Evolutionary conservation across 2,888 invertebrate species (phyloP).

Genomic region (Eugnorisma glareosa): DNA sequence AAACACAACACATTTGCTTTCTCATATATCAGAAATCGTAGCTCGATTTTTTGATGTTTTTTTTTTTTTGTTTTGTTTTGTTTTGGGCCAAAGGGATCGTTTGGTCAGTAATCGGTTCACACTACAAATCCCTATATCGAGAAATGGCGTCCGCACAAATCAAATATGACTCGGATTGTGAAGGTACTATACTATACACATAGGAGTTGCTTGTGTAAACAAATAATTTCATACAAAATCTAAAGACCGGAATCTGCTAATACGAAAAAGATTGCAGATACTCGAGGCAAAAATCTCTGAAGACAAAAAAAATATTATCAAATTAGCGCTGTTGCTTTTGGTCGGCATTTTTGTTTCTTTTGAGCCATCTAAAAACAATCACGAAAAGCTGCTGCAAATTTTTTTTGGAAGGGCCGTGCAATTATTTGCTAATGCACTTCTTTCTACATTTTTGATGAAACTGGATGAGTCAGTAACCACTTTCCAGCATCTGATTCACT

Average conservation of each 20-base stretch:
- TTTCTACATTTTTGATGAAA: slow-evolving; percentile 41
- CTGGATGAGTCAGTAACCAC: slow-evolving; percentile 53
- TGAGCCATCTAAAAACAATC: slow-evolving; percentile 55
- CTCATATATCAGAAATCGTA: slow-evolving; percentile 66
- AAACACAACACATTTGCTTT: slow-evolving; percentile 71
- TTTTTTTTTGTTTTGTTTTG: slow-evolving; percentile 43
- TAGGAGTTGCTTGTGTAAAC: slow-evolving; percentile 21
- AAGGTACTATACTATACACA: slow-evolving; percentile 10
- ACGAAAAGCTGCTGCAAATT: slow-evolving; percentile 35
- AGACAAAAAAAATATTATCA: slow-evolving; percentile 47
- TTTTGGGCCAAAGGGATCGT: slow-evolving; percentile 38
- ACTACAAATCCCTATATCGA: slow-evolving; percentile 55
- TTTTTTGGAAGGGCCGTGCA: slow-evolving; percentile 42
- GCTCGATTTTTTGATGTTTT: slow-evolving; percentile 58
- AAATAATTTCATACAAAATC: slow-evolving; percentile 19
- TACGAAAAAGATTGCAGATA: slow-evolving; percentile 37
- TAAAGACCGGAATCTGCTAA: slow-evolving; percentile 33
- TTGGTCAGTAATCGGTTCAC: slow-evolving; percentile 56
- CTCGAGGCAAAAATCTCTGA: slow-evolving; percentile 17
- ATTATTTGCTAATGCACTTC: slow-evolving; percentile 63
- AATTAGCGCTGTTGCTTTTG: slow-evolving; percentile 32
- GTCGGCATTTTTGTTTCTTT: slow-evolving; percentile 22
- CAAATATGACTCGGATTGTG: slow-evolving; percentile 46
- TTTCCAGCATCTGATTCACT: slow-evolving; percentile 26
- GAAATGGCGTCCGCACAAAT: slow-evolving; percentile 54